These are phyloP conservation scores for Andrena bucephala DNA, from an alignment of 2,888 invertebrate species.

Conservation along the genomic window DNA sequence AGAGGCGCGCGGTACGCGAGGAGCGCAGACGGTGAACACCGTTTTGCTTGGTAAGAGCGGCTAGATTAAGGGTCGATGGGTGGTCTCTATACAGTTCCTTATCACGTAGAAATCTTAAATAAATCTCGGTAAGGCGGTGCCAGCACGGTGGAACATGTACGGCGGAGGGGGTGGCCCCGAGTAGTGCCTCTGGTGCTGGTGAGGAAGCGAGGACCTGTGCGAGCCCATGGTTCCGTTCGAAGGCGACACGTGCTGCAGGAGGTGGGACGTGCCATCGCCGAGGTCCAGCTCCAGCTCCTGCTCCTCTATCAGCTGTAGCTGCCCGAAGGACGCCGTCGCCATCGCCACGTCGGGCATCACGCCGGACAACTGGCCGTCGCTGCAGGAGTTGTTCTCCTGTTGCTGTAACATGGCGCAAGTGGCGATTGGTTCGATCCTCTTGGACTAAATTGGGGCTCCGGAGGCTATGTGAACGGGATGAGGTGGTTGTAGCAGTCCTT, in stretches of 20 bases:
- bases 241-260: constrained; percentile 83
- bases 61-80: constrained; percentile 14
- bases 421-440: not conserved
- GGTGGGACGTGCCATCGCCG: constrained; percentile 93
- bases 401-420: constrained; percentile 58
- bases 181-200: constrained; percentile 82
- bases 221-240: constrained; percentile 78
- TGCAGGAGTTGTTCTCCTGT: constrained; percentile 87
- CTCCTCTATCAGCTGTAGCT: constrained; percentile 88
- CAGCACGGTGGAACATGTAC: constrained; percentile 82
- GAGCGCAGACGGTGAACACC: constrained; percentile 33
- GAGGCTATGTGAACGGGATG: too few relatives aligned
- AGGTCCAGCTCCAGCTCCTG: constrained; percentile 91
- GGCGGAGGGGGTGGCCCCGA: constrained; percentile 80
- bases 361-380: constrained; percentile 91
- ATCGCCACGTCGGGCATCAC: constrained; percentile 97
- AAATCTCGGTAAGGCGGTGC: constrained; percentile 82
- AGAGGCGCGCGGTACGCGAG: constrained; percentile 31
- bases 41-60: constrained; percentile 32
- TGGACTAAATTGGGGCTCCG: too few relatives aligned
- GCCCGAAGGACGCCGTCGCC: constrained; percentile 92
- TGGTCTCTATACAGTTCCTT: constrained; percentile 52
- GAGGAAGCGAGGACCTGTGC: constrained; percentile 79
- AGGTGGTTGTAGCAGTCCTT: too few relatives aligned
- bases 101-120: constrained; percentile 75